phyloP scores from a whole-genome alignment of 2,797 vertebrate species.

The Onychomys torridus region DNA sequence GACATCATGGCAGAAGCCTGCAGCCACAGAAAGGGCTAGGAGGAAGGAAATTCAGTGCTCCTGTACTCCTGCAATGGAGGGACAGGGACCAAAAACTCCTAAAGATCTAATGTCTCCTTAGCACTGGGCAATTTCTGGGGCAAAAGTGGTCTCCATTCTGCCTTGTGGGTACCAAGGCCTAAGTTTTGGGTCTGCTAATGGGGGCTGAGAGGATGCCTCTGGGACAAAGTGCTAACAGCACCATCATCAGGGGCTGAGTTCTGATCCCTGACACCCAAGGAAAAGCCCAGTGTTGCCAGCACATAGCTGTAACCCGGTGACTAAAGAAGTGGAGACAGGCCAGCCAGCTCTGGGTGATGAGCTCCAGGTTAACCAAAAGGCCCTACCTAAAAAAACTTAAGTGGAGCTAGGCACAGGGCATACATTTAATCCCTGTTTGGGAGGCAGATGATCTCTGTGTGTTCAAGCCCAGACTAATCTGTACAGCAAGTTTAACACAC shows the following conservation, averaged over 20 bases:
- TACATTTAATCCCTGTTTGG: neutral
- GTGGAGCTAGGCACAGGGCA: neutral
- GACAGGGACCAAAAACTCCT: too few relatives aligned
- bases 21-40: conserved; percentile 35
- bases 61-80: neutral
- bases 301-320: neutral
- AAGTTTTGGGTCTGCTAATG: neutral
- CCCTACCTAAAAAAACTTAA: neutral
- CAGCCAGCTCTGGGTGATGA: neutral
- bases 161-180: neutral
- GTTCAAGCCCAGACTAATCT: neutral
- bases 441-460: neutral
- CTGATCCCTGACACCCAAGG: neutral
- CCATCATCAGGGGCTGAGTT: neutral
- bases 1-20: conserved; percentile 24
- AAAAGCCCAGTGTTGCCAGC: neutral
- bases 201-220: neutral
- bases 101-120: neutral
- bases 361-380: neutral
- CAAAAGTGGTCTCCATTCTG: neutral
- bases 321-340: neutral
- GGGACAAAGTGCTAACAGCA: neutral
- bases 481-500: neutral
- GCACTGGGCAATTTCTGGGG: neutral
- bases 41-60: neutral